Conservation (phyloP, 2,113 vertebrate species). For the Phylloscopus trochilus region DNA sequence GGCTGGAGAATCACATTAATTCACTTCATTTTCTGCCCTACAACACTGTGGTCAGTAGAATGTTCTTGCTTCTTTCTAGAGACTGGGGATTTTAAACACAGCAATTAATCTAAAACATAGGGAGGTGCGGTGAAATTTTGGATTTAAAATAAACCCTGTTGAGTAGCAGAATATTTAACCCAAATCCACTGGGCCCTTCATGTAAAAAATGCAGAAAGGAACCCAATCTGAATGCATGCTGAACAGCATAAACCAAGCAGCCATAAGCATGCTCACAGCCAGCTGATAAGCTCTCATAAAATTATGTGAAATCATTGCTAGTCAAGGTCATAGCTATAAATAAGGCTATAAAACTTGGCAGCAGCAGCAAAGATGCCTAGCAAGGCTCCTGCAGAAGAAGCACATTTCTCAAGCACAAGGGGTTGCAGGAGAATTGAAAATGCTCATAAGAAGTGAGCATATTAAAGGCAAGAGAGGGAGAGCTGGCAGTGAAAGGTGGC, state of each 20-base stretch:
- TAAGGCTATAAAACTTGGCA: constrained; percentile 14
- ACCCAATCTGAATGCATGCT: not conserved
- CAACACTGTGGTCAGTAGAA: not conserved
- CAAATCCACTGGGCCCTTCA: not conserved
- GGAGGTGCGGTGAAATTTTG: not conserved
- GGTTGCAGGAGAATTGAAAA: not conserved
- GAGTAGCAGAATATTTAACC: not conserved
- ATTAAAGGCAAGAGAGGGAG: not conserved
- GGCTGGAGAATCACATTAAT: not conserved
- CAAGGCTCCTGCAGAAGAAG: not conserved
- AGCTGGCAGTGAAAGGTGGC: not conserved
- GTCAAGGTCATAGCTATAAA: constrained; percentile 28
- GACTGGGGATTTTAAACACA: not conserved
- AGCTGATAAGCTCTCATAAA: constrained; percentile 12
- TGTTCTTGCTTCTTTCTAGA: not conserved
- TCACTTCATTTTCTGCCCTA: not conserved
- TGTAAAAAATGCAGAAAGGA: not conserved
- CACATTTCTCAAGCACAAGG: not conserved
- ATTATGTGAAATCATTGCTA: constrained; percentile 5
- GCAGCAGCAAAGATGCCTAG: not conserved
- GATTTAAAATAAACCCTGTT: not conserved
- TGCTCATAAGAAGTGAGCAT: not conserved
- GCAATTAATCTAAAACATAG: not conserved
- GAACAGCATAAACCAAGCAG: not conserved
- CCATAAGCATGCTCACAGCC: not conserved